Percentiles rank a stretch among this genome's conserved stretches.
Conservation (phyloP, 1,140 invertebrate species). For the Drosophila watanabei region DNA sequence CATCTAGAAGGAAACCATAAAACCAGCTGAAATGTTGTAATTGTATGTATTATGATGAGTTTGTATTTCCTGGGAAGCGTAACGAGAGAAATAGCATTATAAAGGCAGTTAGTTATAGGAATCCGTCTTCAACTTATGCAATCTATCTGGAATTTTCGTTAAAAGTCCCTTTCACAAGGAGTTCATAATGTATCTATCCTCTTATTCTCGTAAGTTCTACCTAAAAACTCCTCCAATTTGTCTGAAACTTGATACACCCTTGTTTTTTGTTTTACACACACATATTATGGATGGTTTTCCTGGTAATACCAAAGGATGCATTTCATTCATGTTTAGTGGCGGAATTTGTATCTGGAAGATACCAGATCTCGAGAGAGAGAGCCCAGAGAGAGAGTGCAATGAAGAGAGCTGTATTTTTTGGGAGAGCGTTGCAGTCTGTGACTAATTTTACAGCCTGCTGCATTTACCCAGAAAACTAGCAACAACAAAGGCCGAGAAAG, state of each 20-base stretch:
- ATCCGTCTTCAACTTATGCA: background rate
- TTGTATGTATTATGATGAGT: background rate
- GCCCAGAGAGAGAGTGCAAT: background rate
- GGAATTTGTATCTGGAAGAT: conserved; percentile 38
- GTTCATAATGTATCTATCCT: too few relatives aligned
- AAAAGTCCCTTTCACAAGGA: background rate
- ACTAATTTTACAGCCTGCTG: conserved; percentile 52
- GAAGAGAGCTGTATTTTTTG: background rate
- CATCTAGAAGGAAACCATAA: background rate
- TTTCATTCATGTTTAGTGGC: conserved; percentile 33
- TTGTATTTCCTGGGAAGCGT: background rate
- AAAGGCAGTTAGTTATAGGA: too few relatives aligned
- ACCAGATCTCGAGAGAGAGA: conserved; percentile 20
- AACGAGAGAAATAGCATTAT: background rate
- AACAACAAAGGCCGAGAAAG: conserved; percentile 3
- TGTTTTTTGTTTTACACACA: background rate
- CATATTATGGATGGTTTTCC: conserved; percentile 8
- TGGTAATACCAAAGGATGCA: conserved; percentile 7
- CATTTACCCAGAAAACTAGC: conserved; percentile 46
- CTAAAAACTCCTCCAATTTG: background rate
- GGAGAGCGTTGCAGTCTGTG: conserved; percentile 32
- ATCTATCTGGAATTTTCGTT: background rate
- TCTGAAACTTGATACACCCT: background rate
- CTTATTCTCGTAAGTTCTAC: background rate
- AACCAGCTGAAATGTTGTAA: background rate